Base-by-base conservation (phyloP, 2,797 vertebrate species). In the Zalophus californianus region DNA sequence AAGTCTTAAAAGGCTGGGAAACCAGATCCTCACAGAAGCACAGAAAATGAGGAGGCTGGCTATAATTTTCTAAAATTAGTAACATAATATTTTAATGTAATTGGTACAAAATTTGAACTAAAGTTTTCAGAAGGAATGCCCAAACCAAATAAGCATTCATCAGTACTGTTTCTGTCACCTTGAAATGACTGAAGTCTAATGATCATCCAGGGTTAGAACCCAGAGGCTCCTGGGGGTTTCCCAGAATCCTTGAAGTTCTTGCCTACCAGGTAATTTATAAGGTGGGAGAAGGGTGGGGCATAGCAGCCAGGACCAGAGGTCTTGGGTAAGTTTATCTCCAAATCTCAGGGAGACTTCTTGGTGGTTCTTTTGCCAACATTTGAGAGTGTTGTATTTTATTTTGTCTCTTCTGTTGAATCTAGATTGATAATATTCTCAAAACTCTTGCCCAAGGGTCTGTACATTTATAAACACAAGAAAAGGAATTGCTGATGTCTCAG, bases 51-150 rank as follows among this genome's bases (percentile, higher is more conserved):
- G 56, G 48, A 14, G 5, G 23, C 56, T 91, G 72, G 41, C 58
- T 86, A 32, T 90, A 54, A 88, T 91, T 93, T 95, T 95, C 83
- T 88, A 62, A 91, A 90, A 93, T 84, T 73, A 95, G 16, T 48
- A 83, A 83, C 25, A 25, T 58, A 64, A 83, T 60, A 32, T 88
- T 90, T 94, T 94, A 80, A 60, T 44, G 64, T 75, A 9, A 70
- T 84, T 70, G 25, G 56, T 94, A 78, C n/a, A 95, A 48, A 96
- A 87, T 86, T 86, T 87, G 93, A 27, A 85, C 35, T 68, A 85
- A 54, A 77, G 64, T 82, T 75, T 92, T 96, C n/a, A 66, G 44
- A 88, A 97, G 41, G 23, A 20, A 56, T 77, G 25, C 25, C 10
- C 60, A 79, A 94, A 79, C 29, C 56, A 56, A 97, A 73, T 35